These are phyloP conservation scores for Zaprionus bogoriensis DNA, from an alignment of 2,888 invertebrate genomes.

Conservation along the genomic window DNA sequence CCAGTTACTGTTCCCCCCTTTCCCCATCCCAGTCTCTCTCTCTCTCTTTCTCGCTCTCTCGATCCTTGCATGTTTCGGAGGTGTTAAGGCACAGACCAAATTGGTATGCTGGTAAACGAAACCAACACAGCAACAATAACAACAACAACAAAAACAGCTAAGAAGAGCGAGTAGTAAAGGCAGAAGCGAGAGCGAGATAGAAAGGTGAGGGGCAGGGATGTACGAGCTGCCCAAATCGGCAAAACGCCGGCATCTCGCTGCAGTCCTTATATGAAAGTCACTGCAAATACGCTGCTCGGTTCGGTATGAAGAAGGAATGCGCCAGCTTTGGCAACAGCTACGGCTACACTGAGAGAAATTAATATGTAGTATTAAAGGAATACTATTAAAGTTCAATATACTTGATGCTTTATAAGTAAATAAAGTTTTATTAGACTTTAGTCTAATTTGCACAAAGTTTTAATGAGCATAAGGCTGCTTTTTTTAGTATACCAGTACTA, in stretches of 20 bases:
- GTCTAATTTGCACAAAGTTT: too few relatives aligned
- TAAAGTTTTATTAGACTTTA: too few relatives aligned
- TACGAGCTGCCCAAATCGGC: slow-evolving; percentile 42
- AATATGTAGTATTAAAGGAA: too few relatives aligned
- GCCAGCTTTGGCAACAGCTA: slow-evolving; percentile 33
- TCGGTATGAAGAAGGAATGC: slow-evolving; percentile 52
- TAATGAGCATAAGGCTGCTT: too few relatives aligned
- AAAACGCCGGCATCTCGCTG: slow-evolving; percentile 57
- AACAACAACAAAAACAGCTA: background rate
- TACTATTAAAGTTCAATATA: too few relatives aligned
- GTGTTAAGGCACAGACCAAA: slow-evolving; percentile 69
- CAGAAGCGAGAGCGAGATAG: background rate
- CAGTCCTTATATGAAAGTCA: slow-evolving; percentile 73
- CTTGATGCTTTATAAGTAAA: too few relatives aligned
- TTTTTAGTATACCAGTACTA: too few relatives aligned
- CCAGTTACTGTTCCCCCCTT: slow-evolving; percentile 3
- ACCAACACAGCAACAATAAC: slow-evolving; percentile 57
- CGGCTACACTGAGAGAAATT: slow-evolving; percentile 13
- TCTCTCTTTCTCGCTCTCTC: slow-evolving; percentile 11
- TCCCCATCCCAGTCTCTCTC: background rate
- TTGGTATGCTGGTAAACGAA: slow-evolving; percentile 68
- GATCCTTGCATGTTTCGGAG: slow-evolving; percentile 60
- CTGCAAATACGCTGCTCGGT: slow-evolving; percentile 47
- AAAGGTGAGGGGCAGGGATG: background rate
- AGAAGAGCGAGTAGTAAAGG: background rate